Conservation (phyloP, 2,797 vertebrate species). For the Rhinoraja longicauda region DNA sequence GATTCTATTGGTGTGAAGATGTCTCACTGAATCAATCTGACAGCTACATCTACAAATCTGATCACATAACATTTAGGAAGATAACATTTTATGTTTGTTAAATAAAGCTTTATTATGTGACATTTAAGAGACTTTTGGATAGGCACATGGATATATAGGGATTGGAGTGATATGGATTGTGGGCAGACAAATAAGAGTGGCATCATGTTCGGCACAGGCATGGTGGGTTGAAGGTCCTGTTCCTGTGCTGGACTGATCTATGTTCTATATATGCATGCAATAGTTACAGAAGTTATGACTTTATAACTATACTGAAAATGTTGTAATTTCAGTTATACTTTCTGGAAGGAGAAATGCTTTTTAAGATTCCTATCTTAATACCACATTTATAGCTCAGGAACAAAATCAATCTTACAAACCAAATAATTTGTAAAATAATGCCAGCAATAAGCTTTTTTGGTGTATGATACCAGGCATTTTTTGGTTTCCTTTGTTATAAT, state of each 20-base stretch:
- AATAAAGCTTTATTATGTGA: neutral
- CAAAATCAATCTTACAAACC: neutral
- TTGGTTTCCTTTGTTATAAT: neutral
- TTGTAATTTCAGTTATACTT: neutral
- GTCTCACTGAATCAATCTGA: slow-evolving; percentile 7
- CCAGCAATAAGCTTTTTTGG: neutral
- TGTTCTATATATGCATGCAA: too few species aligned
- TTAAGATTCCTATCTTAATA: neutral
- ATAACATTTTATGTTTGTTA: neutral
- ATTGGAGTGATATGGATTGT: too few species aligned
- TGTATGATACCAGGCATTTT: neutral
- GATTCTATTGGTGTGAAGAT: neutral
- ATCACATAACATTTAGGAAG: neutral
- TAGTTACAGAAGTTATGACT: neutral
- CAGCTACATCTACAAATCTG: neutral
- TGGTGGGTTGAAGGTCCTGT: too few species aligned
- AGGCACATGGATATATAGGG: neutral
- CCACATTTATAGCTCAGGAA: neutral
- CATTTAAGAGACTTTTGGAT: too few species aligned
- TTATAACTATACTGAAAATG: neutral
- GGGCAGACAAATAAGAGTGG: too few species aligned
- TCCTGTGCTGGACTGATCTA: too few species aligned
- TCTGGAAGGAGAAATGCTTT: neutral
- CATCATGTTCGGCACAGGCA: too few species aligned
- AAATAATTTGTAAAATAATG: neutral